These are phyloP conservation scores for Acestrorhynchus altus DNA, from an alignment of 2,797 vertebrate genomes.

Conservation along the genomic window DNA sequence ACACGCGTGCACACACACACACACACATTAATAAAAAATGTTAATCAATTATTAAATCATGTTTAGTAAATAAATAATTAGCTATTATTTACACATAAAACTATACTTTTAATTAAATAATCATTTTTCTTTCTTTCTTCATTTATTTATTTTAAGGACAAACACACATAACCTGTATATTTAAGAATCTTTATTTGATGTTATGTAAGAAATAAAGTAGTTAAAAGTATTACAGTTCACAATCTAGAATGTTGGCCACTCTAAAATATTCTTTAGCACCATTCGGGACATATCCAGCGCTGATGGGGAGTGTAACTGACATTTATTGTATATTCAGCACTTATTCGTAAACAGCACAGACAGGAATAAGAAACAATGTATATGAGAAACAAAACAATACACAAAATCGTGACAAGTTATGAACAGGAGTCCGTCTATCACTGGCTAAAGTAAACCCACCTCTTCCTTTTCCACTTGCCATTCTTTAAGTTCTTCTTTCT, in stretches of 20 bases:
- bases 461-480: slow-evolving; percentile 9
- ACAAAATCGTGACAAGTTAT: slow-evolving; percentile 46
- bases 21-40: too few relatives aligned
- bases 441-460: slow-evolving; percentile 24
- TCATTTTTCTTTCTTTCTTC: too few relatives aligned
- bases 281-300: slow-evolving; percentile 58
- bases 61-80: too few relatives aligned
- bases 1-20: too few relatives aligned
- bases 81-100: too few relatives aligned
- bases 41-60: too few relatives aligned
- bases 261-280: slow-evolving; percentile 53
- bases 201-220: slow-evolving; percentile 62
- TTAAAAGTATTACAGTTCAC: slow-evolving; percentile 56
- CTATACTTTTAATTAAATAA: too few relatives aligned
- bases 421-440: slow-evolving; percentile 21
- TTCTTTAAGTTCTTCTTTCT: slow-evolving; percentile 1
- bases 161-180: slow-evolving; percentile 34
- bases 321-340: slow-evolving; percentile 56
- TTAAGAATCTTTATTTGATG: slow-evolving; percentile 67
- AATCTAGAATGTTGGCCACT: slow-evolving; percentile 56
- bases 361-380: slow-evolving; percentile 25
- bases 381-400: slow-evolving; percentile 47
- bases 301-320: slow-evolving; percentile 45
- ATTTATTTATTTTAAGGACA: slow-evolving; percentile 9
- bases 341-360: slow-evolving; percentile 45